A percentile compares a stretch with the other conserved stretches of the same genome.
Evolutionary conservation across 1,140 invertebrate genomes (phyloP).

Genomic region (Tigriopus japonicus): DNA sequence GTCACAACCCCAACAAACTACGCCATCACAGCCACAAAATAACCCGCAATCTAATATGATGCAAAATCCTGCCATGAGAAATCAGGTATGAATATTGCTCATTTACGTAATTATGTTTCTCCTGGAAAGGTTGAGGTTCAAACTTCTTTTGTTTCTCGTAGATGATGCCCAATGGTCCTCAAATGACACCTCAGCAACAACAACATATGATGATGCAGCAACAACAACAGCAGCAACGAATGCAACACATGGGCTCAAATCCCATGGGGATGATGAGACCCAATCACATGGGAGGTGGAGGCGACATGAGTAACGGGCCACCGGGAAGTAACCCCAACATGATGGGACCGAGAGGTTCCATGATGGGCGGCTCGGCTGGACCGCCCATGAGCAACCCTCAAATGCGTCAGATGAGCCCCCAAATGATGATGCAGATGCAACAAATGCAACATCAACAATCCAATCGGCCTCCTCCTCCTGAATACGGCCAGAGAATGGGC

Average conservation of each 20-base stretch:
- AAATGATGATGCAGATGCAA: constrained; percentile 14
- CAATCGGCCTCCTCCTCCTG: constrained; percentile 10
- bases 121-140: background rate
- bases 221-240: constrained; percentile 8
- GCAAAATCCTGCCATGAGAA: background rate
- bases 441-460: constrained; percentile 6
- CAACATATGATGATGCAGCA: background rate
- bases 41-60: background rate
- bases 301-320: background rate
- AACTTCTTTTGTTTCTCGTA: background rate
- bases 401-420: constrained; percentile 4
- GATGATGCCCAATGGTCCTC: background rate
- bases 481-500: constrained; percentile 10
- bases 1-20: background rate
- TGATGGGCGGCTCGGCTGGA: background rate
- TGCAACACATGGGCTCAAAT: constrained; percentile 1
- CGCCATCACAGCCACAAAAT: background rate
- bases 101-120: background rate
- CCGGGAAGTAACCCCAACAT: background rate
- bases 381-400: background rate
- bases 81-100: background rate
- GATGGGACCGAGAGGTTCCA: background rate
- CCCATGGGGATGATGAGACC: constrained; percentile 1
- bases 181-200: background rate
- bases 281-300: background rate